Evolutionary conservation across 2,888 invertebrate species (phyloP).

Genomic region (Hyppa rectilinea): DNA sequence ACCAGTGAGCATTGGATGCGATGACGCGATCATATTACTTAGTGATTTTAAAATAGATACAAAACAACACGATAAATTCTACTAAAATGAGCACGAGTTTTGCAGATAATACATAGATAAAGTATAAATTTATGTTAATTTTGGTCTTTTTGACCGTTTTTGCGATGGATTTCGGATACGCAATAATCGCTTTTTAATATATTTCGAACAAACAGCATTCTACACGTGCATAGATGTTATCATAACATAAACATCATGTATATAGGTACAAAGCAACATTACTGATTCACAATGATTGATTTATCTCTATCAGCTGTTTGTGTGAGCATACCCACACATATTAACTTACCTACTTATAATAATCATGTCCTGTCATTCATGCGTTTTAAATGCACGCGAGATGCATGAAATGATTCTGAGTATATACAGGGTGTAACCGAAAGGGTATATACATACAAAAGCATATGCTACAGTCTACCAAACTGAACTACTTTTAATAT

Average conservation of each 20-base stretch:
- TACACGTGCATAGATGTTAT: slow-evolving; percentile 40
- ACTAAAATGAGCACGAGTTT: background rate
- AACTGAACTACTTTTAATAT: too few species aligned
- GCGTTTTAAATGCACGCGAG: background rate
- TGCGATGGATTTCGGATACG: background rate
- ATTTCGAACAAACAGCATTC: slow-evolving; percentile 34
- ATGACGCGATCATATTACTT: background rate
- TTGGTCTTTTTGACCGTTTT: too few species aligned
- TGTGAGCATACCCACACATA: background rate
- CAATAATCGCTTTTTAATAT: background rate
- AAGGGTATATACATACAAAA: too few species aligned
- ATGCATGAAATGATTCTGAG: slow-evolving; percentile 8
- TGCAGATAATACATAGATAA: too few species aligned
- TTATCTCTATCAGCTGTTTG: slow-evolving; percentile 9
- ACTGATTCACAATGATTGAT: slow-evolving; percentile 28
- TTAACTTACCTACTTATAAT: slow-evolving; percentile 7
- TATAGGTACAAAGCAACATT: background rate
- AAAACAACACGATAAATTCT: too few species aligned
- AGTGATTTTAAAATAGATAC: background rate
- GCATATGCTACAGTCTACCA: too few species aligned
- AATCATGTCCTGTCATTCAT: slow-evolving; percentile 16
- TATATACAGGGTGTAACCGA: background rate
- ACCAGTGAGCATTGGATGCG: background rate
- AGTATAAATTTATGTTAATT: too few species aligned
- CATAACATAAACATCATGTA: slow-evolving; percentile 18